A percentile compares a stretch with the other conserved stretches of the same genome.
Evolutionary conservation across 30 jellyfish, hydroid and myxozoan genomes (phyloP).

Genomic region (Sanderia malayensis): DNA sequence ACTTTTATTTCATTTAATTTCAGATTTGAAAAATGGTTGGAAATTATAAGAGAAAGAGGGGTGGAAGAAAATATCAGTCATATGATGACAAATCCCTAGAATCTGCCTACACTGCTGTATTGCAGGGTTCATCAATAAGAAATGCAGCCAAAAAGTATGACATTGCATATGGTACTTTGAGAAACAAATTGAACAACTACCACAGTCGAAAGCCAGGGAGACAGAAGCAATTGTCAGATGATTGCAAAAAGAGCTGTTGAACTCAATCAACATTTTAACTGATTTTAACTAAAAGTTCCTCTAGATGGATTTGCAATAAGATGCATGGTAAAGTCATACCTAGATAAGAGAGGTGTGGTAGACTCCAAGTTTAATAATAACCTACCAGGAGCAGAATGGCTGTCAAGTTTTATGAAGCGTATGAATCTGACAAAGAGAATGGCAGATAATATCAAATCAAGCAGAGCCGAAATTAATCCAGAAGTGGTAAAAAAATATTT

Average conservation of each 20-base stretch:
- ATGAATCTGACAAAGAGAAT: not conserved
- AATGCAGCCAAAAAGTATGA: not conserved
- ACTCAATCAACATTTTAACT: not conserved
- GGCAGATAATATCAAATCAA: not conserved
- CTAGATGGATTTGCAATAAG: not conserved
- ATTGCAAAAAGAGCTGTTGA: not conserved
- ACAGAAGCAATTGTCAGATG: not conserved
- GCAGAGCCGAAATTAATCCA: not conserved
- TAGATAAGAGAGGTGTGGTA: not conserved
- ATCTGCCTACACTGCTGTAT: not conserved
- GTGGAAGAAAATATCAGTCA: not conserved
- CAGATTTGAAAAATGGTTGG: not conserved
- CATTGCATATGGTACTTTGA: not conserved
- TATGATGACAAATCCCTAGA: not conserved
- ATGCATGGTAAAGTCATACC: not conserved
- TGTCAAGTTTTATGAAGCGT: not conserved
- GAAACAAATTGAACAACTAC: not conserved
- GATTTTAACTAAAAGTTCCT: not conserved
- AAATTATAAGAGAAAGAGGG: not conserved
- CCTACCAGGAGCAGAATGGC: conserved; percentile 3
- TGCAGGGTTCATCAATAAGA: not conserved
- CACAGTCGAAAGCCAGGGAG: not conserved
- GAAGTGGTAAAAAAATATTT: not conserved
- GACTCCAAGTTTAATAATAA: not conserved
- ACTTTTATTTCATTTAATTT: no score